Percentiles rank a stretch among this genome's conserved stretches.
These are phyloP conservation scores for Mya arenaria DNA, from an alignment of 1,140 invertebrate genomes.

Conservation along the genomic window DNA sequence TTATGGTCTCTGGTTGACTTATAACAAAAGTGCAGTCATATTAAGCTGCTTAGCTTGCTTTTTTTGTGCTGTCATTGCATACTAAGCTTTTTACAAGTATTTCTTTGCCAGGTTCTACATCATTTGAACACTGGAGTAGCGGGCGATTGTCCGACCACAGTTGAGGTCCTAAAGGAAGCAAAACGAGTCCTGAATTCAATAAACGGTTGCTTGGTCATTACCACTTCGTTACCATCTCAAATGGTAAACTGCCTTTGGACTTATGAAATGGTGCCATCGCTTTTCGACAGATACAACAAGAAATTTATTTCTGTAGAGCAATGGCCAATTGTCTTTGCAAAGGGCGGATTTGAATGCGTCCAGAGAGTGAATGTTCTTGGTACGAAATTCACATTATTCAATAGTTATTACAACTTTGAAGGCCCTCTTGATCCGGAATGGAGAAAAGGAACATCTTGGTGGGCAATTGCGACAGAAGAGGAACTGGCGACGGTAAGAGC, in stretches of 20 bases:
- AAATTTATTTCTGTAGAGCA: neutral
- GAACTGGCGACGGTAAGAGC: conserved; percentile 6
- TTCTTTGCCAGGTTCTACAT: conserved; percentile 21
- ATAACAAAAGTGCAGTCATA: too few relatives aligned
- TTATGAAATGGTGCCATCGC: neutral
- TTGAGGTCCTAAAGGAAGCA: neutral
- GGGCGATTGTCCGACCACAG: neutral
- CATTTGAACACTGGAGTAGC: neutral
- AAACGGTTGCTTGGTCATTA: neutral
- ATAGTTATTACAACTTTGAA: conserved; percentile 27
- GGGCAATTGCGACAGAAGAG: conserved; percentile 14
- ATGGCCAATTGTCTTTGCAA: neutral
- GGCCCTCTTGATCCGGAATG: conserved; percentile 16
- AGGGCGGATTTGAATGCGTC: neutral
- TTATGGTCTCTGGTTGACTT: too few relatives aligned
- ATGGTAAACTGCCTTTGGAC: neutral
- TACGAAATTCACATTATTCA: neutral
- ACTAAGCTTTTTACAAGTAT: neutral
- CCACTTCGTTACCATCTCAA: neutral
- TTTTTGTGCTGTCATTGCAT: too few relatives aligned
- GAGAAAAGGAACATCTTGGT: conserved; percentile 6
- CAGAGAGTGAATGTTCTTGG: conserved; percentile 36
- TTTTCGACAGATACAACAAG: neutral
- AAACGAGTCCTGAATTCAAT: neutral
- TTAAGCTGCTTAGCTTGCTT: too few relatives aligned